Conservation (phyloP, 2,113 vertebrate genomes). For the Bagarius yarrelli region DNA sequence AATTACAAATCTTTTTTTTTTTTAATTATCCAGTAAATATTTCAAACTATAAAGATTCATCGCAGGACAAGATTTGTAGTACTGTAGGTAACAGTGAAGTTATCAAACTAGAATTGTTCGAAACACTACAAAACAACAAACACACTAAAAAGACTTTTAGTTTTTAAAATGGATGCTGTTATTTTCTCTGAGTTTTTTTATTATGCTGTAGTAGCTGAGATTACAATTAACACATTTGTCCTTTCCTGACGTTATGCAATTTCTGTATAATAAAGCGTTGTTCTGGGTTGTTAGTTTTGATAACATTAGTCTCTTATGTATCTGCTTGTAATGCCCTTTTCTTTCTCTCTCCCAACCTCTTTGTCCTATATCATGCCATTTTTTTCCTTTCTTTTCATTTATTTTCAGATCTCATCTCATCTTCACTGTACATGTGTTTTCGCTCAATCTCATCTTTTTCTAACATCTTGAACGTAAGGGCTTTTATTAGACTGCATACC, state of each 20-base stretch:
- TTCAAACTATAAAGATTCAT: not conserved
- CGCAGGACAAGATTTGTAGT: not conserved
- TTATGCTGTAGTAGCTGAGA: not conserved
- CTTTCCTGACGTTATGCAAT: not conserved
- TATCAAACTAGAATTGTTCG: not conserved
- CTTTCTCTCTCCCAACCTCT: not conserved
- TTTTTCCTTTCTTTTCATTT: not conserved
- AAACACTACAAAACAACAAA: not conserved
- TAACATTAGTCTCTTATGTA: constrained; percentile 7
- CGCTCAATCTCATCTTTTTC: not conserved
- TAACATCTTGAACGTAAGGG: constrained; percentile 2
- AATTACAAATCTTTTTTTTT: too few relatives aligned
- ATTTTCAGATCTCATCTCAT: not conserved
- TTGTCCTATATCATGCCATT: not conserved
- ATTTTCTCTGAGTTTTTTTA: not conserved
- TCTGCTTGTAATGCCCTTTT: not conserved
- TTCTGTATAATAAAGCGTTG: not conserved
- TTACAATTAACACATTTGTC: not conserved
- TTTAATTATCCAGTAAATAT: too few relatives aligned
- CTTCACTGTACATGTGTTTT: not conserved
- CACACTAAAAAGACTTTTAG: not conserved
- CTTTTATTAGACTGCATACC: not conserved
- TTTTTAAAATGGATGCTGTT: not conserved
- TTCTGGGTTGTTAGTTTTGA: constrained; percentile 11
- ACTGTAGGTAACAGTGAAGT: not conserved